Base-by-base conservation (phyloP, 2,113 vertebrate species). In the Xiphias gladius region DNA sequence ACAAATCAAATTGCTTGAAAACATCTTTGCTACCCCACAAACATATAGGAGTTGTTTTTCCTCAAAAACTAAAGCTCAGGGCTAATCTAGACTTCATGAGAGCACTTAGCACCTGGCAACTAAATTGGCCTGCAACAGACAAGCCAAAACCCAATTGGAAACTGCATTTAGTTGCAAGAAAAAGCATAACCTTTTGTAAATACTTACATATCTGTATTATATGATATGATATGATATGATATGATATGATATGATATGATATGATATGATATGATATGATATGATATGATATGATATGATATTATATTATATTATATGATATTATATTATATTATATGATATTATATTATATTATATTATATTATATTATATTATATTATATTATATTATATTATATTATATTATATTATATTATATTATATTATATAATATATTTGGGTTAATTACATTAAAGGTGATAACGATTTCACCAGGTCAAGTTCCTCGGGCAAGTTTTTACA, bases 61-160 rank as follows among this genome's bases (percentile, higher is more conserved):
- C 12, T 50, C 17, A 72, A 48, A 67, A 43, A 67, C 16, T 39
- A 54, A 70, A 62, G 39, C 24, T 63, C 17, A 1, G 13, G 43
- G 57, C 73, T 73, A 59, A 77, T 64, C 32, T 63, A 64, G 46
- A 75, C 39, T 52, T 76, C n/a, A 62, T 71, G 37, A 52, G n/a
- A 64, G 67, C 62, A 55, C n/a, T 81, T 80, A 32, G 26, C 61
- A 81, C 62, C 57, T 65, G 57, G 55, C 24, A 61, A 43, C 52
- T 5, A 26, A 57, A 35, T 59, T 67, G 73, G 76, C 39, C 59
- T 63, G 30, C 43, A 57, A 30, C 28, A 30, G 28, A 57, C 59
- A 7, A 37, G 54, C 41, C 68, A 61, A 17, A 54, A 35, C 46
- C 73, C 54, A 52, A 61, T 32, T 68, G 61, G 24, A 41, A 71